Evolutionary conservation across 2,113 vertebrate genomes (phyloP).

Genomic region (Nestor notabilis): DNA sequence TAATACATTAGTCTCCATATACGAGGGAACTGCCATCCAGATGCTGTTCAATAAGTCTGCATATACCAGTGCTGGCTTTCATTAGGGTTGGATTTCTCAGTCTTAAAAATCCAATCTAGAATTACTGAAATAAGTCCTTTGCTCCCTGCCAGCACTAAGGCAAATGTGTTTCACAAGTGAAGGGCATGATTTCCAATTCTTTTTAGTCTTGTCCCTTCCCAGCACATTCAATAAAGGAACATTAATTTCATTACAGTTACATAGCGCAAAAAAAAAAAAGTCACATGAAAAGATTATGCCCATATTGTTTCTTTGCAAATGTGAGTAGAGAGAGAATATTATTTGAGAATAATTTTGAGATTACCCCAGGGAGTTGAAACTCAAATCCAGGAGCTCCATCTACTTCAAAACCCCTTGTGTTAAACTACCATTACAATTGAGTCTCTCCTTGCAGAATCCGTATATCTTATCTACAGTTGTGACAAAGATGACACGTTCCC

Average conservation of each 20-base stretch:
- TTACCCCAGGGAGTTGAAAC: background rate
- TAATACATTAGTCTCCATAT: background rate
- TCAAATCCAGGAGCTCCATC: background rate
- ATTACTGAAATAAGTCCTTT: background rate
- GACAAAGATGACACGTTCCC: accelerated
- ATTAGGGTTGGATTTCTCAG: background rate
- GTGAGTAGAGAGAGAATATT: background rate
- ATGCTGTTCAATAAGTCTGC: background rate
- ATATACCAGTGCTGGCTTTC: background rate
- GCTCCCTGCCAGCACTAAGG: background rate
- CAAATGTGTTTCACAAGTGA: background rate
- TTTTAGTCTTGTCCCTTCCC: background rate
- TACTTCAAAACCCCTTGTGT: background rate
- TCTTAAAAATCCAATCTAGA: background rate
- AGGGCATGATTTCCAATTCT: background rate
- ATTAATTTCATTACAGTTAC: background rate
- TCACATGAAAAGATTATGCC: background rate
- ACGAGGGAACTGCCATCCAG: background rate
- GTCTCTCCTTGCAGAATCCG: background rate
- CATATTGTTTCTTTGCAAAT: background rate
- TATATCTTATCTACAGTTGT: background rate
- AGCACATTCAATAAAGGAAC: background rate
- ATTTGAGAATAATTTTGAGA: background rate
- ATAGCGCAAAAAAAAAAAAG: background rate
- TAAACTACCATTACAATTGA: background rate